phyloP scores from a whole-genome alignment of 2,113 vertebrate genomes.

The Hymenochirus boettgeri region DNA sequence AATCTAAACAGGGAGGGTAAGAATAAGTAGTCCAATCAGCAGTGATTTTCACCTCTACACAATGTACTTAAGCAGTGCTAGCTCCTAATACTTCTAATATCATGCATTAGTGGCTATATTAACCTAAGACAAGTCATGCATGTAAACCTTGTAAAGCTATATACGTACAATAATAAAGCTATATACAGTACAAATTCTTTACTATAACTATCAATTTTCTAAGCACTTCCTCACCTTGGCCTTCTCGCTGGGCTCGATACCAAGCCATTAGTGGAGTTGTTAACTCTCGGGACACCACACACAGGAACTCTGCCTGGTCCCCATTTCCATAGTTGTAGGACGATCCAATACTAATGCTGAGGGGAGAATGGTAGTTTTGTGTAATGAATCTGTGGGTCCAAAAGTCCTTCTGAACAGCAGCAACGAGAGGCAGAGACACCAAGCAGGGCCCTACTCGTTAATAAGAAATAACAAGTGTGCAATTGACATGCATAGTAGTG shows the following conservation, averaged over 20 bases:
- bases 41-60: no score
- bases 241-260: constrained; percentile 97
- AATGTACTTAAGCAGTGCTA: no score
- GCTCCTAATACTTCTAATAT: no score
- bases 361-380: constrained; percentile 15
- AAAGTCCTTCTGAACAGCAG: neutral
- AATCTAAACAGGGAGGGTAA: constrained; percentile 67
- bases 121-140: no score
- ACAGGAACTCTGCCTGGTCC: constrained; percentile 97
- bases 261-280: constrained; percentile 96
- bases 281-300: constrained; percentile 94
- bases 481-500: neutral
- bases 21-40: no score
- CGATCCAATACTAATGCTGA: constrained; percentile 95
- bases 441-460: neutral
- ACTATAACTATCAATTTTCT: no score
- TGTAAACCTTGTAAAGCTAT: no score
- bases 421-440: neutral
- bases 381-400: neutral
- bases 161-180: no score
- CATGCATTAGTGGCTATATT: no score
- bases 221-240: constrained; percentile 94
- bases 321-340: constrained; percentile 98
- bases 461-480: neutral
- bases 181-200: no score